Conservation (phyloP, 2,113 vertebrate species). For the Hydrolagus affinis region DNA sequence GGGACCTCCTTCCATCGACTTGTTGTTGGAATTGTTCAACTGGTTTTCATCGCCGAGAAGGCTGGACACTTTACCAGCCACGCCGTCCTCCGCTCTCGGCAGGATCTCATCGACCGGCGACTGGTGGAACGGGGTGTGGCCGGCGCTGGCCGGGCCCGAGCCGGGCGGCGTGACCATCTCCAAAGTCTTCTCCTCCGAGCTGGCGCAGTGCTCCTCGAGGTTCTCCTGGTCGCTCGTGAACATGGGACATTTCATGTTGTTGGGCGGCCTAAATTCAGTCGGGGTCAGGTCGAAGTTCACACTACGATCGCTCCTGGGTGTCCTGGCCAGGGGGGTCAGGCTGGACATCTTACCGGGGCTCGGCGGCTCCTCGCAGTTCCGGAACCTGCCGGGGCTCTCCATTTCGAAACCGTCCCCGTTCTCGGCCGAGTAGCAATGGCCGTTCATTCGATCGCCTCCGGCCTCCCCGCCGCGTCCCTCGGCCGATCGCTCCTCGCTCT, state of each 20-base stretch:
- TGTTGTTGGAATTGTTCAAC: slow-evolving; percentile 41
- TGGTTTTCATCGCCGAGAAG: slow-evolving; percentile 42
- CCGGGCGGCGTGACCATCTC: slow-evolving; percentile 58
- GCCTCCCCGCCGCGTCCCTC: background rate
- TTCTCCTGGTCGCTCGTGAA: slow-evolving; percentile 45
- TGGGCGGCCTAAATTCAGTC: slow-evolving; percentile 54
- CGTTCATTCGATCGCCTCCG: slow-evolving; percentile 31
- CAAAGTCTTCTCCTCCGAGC: slow-evolving; percentile 64
- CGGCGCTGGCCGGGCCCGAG: slow-evolving; percentile 57
- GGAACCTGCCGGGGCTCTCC: slow-evolving; percentile 53
- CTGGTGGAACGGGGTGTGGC: slow-evolving; percentile 65
- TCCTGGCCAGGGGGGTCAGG: slow-evolving; percentile 53
- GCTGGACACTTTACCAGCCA: slow-evolving; percentile 40
- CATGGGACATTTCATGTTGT: slow-evolving; percentile 43
- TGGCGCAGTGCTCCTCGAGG: slow-evolving; percentile 47
- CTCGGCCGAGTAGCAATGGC: fast-evolving
- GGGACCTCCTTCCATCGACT: slow-evolving; percentile 39
- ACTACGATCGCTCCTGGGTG: slow-evolving; percentile 57
- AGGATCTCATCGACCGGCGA: slow-evolving; percentile 56
- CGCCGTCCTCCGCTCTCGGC: slow-evolving; percentile 49
- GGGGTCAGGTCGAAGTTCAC: slow-evolving; percentile 65
- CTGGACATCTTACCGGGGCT: slow-evolving; percentile 40
- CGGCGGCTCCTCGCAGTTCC: slow-evolving; percentile 40
- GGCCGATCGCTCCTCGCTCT: slow-evolving; percentile 28
- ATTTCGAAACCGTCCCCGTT: slow-evolving; percentile 21